Evolutionary conservation across 2,888 invertebrate genomes (phyloP).

Genomic region (Amiota minor): DNA sequence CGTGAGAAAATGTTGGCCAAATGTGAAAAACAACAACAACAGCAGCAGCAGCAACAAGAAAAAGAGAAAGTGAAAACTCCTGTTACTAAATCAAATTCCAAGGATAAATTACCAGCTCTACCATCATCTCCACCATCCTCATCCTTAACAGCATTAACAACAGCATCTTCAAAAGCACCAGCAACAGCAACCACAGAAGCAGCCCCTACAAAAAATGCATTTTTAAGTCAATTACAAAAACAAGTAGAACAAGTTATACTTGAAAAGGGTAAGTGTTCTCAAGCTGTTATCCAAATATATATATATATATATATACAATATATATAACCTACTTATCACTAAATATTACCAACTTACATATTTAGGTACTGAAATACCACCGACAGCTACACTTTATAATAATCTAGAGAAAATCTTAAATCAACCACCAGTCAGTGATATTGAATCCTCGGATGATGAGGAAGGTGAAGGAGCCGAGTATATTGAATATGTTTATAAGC

Average conservation of each 20-base stretch:
- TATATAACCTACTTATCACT: not conserved
- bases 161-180: not conserved
- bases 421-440: slow-evolving; percentile 63
- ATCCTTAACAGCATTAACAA: not conserved
- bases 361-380: slow-evolving; percentile 40
- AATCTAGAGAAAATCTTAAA: slow-evolving; percentile 67
- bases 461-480: slow-evolving; percentile 78
- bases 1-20: slow-evolving; percentile 57
- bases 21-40: slow-evolving; percentile 12
- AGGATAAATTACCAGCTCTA: no score
- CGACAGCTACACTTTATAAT: slow-evolving; percentile 59
- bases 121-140: not conserved
- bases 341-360: not conserved
- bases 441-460: slow-evolving; percentile 73
- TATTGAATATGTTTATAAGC: slow-evolving; percentile 79
- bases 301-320: no score
- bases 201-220: slow-evolving; percentile 35
- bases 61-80: not conserved
- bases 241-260: slow-evolving; percentile 48
- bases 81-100: no score
- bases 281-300: not conserved
- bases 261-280: slow-evolving; percentile 44
- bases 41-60: not conserved
- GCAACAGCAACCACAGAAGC: slow-evolving; percentile 6
- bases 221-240: slow-evolving; percentile 52